phyloP scores from a whole-genome alignment of 1,140 invertebrate species.

The Ditylenchus dipsaci region DNA sequence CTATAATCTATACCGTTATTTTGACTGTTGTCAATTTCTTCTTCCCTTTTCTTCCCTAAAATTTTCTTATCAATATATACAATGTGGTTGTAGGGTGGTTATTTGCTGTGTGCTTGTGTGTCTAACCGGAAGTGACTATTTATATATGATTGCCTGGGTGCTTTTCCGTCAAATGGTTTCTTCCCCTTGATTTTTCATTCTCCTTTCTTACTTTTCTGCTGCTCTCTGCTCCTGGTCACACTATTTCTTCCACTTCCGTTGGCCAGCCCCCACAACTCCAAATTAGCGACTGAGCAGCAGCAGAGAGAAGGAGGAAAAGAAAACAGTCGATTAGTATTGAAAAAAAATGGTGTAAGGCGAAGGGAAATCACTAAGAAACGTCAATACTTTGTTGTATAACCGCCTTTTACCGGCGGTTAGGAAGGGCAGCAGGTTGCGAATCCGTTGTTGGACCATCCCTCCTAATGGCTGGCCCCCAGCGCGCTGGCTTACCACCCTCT shows the following conservation, averaged over 20 bases:
- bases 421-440: too few species aligned
- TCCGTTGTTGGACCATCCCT: too few species aligned
- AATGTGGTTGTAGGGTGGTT: background rate
- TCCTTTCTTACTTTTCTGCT: background rate
- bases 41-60: background rate
- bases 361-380: background rate
- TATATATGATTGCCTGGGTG: background rate
- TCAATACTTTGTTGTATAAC: constrained; percentile 1
- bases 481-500: too few species aligned
- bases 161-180: background rate
- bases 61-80: background rate
- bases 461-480: too few species aligned
- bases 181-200: background rate
- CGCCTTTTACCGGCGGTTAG: too few species aligned
- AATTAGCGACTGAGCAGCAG: background rate
- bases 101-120: too few species aligned
- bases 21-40: background rate
- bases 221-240: background rate
- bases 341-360: too few species aligned
- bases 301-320: too few species aligned
- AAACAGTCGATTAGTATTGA: too few species aligned
- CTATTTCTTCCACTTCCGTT: background rate
- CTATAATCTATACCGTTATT: too few species aligned
- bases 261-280: background rate
- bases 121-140: constrained; percentile 5